Conservation (phyloP, 2,888 invertebrate species). For the Empis livida region DNA sequence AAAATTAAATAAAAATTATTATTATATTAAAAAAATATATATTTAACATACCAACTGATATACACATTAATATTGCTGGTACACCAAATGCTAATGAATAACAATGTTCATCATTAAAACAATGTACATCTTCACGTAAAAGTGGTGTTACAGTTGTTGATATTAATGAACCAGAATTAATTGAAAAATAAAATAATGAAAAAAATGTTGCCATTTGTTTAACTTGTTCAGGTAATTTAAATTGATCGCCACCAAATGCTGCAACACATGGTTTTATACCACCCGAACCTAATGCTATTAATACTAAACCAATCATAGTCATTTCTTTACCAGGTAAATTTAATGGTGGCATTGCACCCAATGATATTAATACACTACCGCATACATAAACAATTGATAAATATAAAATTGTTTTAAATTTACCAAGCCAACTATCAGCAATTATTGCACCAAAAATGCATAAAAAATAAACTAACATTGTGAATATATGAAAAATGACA, state of each 20-base stretch:
- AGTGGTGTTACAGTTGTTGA: conserved; percentile 64
- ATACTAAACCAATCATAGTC: conserved; percentile 50
- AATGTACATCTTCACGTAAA: conserved; percentile 51
- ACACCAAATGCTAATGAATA: conserved; percentile 65
- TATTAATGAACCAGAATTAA: conserved; percentile 53
- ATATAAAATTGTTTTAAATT: conserved; percentile 61
- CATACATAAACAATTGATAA: conserved; percentile 58
- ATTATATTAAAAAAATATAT: not conserved
- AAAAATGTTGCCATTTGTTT: conserved; percentile 56
- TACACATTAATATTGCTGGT: conserved; percentile 56
- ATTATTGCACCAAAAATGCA: conserved; percentile 67
- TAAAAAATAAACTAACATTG: conserved; percentile 60
- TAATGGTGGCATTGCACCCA: conserved; percentile 43
- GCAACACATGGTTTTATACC: conserved; percentile 75
- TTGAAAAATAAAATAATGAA: conserved; percentile 60
- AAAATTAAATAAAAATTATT: not conserved
- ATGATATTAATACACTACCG: conserved; percentile 53
- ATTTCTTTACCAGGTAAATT: conserved; percentile 39
- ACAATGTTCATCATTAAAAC: conserved; percentile 52
- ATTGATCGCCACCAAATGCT: conserved; percentile 74
- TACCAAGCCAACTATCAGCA: conserved; percentile 68
- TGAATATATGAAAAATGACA: conserved; percentile 60
- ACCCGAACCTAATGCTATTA: conserved; percentile 65
- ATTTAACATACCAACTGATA: conserved; percentile 49
- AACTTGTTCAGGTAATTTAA: conserved; percentile 48